phyloP scores from a whole-genome alignment of 2,113 vertebrate species.

The Microtus oregoni region DNA sequence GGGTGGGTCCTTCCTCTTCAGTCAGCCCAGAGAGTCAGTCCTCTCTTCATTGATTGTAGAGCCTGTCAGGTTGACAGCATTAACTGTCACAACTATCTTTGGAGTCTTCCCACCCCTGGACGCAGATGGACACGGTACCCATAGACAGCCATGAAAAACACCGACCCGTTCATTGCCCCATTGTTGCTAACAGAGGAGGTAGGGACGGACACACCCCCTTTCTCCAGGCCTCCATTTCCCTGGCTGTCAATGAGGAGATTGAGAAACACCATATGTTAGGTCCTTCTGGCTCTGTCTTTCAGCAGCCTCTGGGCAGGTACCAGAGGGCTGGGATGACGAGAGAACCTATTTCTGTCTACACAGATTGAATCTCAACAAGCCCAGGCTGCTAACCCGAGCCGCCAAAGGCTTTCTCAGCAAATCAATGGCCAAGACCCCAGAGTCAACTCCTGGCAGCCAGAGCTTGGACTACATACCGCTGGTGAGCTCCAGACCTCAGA shows the following conservation, averaged over 20 bases:
- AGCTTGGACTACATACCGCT: conserved; percentile 94
- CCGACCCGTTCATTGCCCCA: neutral
- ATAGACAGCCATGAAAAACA: neutral
- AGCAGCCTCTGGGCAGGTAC: neutral
- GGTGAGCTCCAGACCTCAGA: conserved; percentile 85
- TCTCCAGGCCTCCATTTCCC: neutral
- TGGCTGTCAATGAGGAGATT: neutral
- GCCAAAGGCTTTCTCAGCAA: conserved; percentile 94
- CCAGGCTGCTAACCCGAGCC: conserved; percentile 91
- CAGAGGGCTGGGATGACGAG: neutral
- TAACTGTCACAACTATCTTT: neutral
- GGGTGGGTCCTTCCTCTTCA: neutral
- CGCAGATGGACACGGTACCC: accelerated
- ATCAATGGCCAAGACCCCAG: conserved; percentile 79
- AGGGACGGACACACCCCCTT: accelerated
- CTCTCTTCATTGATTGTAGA: neutral
- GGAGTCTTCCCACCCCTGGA: neutral
- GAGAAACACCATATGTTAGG: neutral
- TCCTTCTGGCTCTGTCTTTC: neutral
- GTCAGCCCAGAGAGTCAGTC: too few relatives aligned
- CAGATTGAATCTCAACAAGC: conserved; percentile 93
- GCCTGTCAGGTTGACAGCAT: neutral
- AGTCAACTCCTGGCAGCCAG: conserved; percentile 87
- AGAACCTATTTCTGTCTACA: neutral
- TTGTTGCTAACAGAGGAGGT: too few relatives aligned